Percentiles rank a stretch among this genome's conserved stretches.
These are phyloP conservation scores for Seira musarum DNA, from an alignment of 2,888 invertebrate genomes.

Conservation along the genomic window DNA sequence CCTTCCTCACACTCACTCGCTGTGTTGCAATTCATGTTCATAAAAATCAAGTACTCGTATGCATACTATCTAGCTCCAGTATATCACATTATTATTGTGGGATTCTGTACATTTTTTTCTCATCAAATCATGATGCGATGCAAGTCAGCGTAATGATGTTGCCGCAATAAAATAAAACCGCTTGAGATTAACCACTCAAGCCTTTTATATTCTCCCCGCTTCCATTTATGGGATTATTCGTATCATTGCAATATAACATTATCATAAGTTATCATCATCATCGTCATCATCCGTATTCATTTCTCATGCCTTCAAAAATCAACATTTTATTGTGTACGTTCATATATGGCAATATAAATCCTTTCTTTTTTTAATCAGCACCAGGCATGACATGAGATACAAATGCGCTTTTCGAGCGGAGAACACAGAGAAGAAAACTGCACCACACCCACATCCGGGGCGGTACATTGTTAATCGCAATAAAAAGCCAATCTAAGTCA, in stretches of 20 bases:
- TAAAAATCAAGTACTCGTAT: no score
- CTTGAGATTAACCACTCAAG: conserved; percentile 41
- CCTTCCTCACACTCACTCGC: no score
- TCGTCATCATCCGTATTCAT: neutral
- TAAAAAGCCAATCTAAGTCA: conserved; percentile 59
- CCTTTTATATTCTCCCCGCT: conserved; percentile 6
- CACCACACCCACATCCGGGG: conserved; percentile 68
- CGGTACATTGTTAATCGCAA: conserved; percentile 57
- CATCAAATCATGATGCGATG: conserved; percentile 4
- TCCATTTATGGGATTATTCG: conserved; percentile 45
- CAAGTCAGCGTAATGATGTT: no score
- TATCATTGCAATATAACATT: conserved; percentile 41
- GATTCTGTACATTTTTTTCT: no score
- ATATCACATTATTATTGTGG: no score
- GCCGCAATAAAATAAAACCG: conserved; percentile 37
- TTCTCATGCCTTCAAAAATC: conserved; percentile 46
- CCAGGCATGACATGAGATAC: no score
- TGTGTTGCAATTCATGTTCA: no score
- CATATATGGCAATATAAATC: no score
- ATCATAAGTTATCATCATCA: conserved; percentile 45
- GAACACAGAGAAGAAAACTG: no score
- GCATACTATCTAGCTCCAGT: no score
- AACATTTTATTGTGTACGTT: conserved; percentile 46
- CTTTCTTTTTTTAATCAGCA: no score
- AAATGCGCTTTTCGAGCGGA: no score